Conservation (phyloP, 2,113 vertebrate genomes). For the Indicator indicator region DNA sequence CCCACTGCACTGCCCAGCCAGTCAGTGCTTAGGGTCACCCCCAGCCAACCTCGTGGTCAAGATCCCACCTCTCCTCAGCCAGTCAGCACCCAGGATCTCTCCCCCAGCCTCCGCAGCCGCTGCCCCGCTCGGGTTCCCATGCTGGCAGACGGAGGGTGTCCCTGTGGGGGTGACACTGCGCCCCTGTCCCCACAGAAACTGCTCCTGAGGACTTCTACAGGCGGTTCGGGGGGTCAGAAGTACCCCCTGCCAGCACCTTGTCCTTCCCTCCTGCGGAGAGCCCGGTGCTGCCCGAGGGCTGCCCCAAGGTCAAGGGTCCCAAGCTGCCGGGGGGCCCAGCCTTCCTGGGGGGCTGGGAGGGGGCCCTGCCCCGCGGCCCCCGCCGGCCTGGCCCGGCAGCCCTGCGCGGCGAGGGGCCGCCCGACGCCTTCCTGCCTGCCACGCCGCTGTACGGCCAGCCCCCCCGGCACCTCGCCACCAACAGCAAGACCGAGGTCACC, state of each 20-base stretch:
- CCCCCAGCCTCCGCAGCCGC: neutral
- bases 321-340: slow-evolving; percentile 75
- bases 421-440: slow-evolving; percentile 83
- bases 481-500: slow-evolving; percentile 97
- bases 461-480: slow-evolving; percentile 84
- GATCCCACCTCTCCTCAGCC: neutral
- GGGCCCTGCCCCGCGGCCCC: slow-evolving; percentile 72
- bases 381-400: slow-evolving; percentile 66
- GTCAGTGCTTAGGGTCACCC: accelerated
- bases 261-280: slow-evolving; percentile 84
- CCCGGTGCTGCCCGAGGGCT: slow-evolving; percentile 78
- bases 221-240: slow-evolving; percentile 81
- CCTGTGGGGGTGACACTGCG: neutral
- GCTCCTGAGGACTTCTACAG: slow-evolving; percentile 85
- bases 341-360: slow-evolving; percentile 83
- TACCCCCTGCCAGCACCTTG: slow-evolving; percentile 52
- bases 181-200: slow-evolving; percentile 74
- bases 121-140: too few relatives aligned
- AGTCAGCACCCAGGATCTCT: neutral
- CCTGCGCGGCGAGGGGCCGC: slow-evolving; percentile 85
- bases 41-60: neutral
- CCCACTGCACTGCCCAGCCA: neutral
- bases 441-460: slow-evolving; percentile 67
- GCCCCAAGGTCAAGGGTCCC: slow-evolving; percentile 80
- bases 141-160: too few relatives aligned